These are phyloP conservation scores for Acanthurus tractus DNA, from an alignment of 2,797 vertebrate genomes.

Conservation along the genomic window DNA sequence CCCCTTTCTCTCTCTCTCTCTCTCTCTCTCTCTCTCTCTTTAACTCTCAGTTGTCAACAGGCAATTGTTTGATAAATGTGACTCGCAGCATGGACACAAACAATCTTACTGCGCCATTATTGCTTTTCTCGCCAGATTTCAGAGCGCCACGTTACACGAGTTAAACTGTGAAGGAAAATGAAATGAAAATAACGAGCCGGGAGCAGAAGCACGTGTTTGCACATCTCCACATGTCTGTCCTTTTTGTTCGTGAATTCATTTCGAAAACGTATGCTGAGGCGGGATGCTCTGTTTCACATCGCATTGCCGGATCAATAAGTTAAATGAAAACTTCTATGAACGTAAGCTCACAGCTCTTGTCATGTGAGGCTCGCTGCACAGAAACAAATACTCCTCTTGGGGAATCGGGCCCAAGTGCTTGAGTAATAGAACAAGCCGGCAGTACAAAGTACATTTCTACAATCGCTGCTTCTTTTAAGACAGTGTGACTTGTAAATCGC, in stretches of 20 bases:
- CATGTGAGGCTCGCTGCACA: not conserved
- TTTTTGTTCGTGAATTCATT: not conserved
- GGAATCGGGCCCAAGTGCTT: not conserved
- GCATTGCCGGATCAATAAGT: not conserved
- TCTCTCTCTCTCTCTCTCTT: not conserved
- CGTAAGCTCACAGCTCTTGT: not conserved
- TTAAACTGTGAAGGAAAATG: not conserved
- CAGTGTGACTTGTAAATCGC: conserved; percentile 10
- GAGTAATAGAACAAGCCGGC: conserved; percentile 2
- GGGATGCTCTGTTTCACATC: not conserved
- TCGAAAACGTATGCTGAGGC: not conserved
- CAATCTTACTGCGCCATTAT: conserved; percentile 19
- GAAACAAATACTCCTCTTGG: conserved; percentile 3
- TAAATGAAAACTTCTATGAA: conserved; percentile 6
- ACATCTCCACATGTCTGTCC: not conserved
- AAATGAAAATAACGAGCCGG: not conserved
- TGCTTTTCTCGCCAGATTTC: conserved; percentile 18
- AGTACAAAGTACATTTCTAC: conserved; percentile 20
- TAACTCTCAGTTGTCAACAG: conserved; percentile 30
- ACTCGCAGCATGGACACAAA: conserved; percentile 35
- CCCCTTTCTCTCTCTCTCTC: conserved; percentile 9
- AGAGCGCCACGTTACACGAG: not conserved
- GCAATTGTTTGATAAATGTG: conserved; percentile 49
- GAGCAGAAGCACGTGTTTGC: not conserved
- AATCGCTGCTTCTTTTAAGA: conserved; percentile 26